A percentile compares a stretch with the other conserved stretches of the same genome.
phyloP scores from a whole-genome alignment of 2,113 vertebrate species.

The Struthio camelus region DNA sequence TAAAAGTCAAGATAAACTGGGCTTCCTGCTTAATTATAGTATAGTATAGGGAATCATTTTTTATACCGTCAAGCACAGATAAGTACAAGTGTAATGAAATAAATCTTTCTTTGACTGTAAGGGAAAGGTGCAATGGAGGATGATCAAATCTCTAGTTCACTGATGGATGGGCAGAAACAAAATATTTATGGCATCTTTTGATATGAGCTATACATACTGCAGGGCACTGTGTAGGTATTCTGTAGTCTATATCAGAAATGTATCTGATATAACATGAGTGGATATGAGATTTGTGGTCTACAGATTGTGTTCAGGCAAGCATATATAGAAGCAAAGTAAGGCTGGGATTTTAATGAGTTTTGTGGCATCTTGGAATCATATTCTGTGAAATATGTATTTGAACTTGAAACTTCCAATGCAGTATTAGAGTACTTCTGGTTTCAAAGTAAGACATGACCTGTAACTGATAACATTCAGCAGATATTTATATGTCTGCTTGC shows the following conservation, averaged over 20 bases:
- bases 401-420: background rate
- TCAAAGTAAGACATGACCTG: background rate
- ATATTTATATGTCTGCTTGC: background rate
- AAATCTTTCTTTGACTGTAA: background rate
- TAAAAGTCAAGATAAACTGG: background rate
- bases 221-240: background rate
- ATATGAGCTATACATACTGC: background rate
- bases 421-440: rapidly evolving
- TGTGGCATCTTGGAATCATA: background rate
- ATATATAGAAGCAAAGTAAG: background rate
- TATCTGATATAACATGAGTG: background rate
- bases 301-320: background rate
- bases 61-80: background rate
- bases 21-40: background rate
- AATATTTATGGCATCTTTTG: background rate
- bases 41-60: background rate
- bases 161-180: background rate
- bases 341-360: background rate
- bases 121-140: background rate
- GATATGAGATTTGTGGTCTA: background rate
- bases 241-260: background rate
- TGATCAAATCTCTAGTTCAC: background rate
- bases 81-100: background rate
- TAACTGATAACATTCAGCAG: background rate
- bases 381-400: background rate